Evolutionary conservation across 37 sponge, comb jelly and placozoan genomes (phyloP), one percentile per base, ranked within the genome.

Genomic region (Hexactinellida sp.): DNA sequence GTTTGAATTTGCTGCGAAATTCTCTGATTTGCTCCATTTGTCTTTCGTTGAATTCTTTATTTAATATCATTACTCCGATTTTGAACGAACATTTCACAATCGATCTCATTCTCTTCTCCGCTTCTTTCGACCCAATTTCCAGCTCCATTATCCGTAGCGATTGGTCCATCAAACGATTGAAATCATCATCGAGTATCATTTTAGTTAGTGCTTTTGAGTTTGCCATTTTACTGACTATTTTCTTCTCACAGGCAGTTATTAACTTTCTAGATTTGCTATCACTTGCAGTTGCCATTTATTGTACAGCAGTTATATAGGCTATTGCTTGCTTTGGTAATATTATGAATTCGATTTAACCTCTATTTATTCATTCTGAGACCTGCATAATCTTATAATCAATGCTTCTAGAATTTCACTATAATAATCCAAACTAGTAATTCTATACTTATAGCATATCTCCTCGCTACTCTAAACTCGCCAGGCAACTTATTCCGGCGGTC

Each of bases 341-440:
- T n/a, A n/a, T n/a, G 5, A 41, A 41, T 41, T 41, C 47, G 47
- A 16, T 41, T 41, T 63, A 10, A 63, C 21, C 13, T 63, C 76
- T 63, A 10, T 63, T 25, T 63, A 25, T 63, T 25, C 30, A 23
- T 32, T 63, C 5, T 25, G 5, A 10, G 28, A 25, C 3, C 76
- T 63, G 76, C 76, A 63, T 63, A 63, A 63, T 63, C 5, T 28
- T 23, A 25, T 25, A 3, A 10, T 63, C 76, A 23, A 63, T 63
- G 76, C 76, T 63, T 63, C 76, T 63, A 63, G 32, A 63, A 63
- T 63, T 63, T 63, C 76, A 63, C 13, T 23, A 63, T 63, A 41
- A n/a, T n/a, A n/a, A 13, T 16, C 47, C 47, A 41, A 41, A 41
- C 13, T n/a, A n/a, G n/a, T n/a, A n/a, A n/a, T n/a, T n/a, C n/a